These are phyloP conservation scores for Gymnobelideus leadbeateri DNA, from an alignment of 2,113 vertebrate genomes.

Conservation along the genomic window DNA sequence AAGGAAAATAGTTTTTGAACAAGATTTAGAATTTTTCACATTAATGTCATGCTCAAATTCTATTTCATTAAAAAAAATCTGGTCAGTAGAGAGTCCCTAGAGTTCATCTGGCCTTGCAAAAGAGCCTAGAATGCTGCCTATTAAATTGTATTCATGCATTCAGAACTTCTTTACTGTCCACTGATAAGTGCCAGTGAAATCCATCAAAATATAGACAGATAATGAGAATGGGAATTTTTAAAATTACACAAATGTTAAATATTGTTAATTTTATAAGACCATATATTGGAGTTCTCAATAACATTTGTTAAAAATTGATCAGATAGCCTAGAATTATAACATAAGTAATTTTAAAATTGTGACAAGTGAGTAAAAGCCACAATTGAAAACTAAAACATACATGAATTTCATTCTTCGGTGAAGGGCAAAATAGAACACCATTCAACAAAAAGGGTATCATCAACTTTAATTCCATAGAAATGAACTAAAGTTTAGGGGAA, in stretches of 20 bases:
- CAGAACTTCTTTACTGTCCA: slow-evolving; percentile 60
- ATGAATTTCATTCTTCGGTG: slow-evolving; percentile 45
- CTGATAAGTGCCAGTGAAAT: slow-evolving; percentile 53
- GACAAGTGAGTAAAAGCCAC: slow-evolving; percentile 44
- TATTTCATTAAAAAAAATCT: slow-evolving; percentile 52
- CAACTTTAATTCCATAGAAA: slow-evolving; percentile 19
- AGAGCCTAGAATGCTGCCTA: slow-evolving; percentile 34
- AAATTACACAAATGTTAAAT: slow-evolving; percentile 56
- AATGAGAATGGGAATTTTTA: slow-evolving; percentile 52
- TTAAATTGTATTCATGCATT: slow-evolving; percentile 59
- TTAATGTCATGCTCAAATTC: slow-evolving; percentile 74
- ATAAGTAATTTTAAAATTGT: slow-evolving; percentile 57
- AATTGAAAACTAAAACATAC: slow-evolving; percentile 28
- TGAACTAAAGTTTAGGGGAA: neutral
- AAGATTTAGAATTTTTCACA: slow-evolving; percentile 57
- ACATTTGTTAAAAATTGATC: slow-evolving; percentile 57
- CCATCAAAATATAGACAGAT: slow-evolving; percentile 50
- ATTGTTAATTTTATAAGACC: slow-evolving; percentile 55
- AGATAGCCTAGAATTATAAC: slow-evolving; percentile 50
- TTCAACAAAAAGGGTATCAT: slow-evolving; percentile 48
- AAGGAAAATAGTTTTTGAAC: slow-evolving; percentile 40
- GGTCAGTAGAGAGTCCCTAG: slow-evolving; percentile 51
- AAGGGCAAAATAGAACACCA: slow-evolving; percentile 41
- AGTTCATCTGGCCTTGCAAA: slow-evolving; percentile 59
- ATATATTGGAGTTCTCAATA: slow-evolving; percentile 60